Base-by-base conservation (phyloP, 1,140 invertebrate genomes). In the Drosophila tsacasi region DNA sequence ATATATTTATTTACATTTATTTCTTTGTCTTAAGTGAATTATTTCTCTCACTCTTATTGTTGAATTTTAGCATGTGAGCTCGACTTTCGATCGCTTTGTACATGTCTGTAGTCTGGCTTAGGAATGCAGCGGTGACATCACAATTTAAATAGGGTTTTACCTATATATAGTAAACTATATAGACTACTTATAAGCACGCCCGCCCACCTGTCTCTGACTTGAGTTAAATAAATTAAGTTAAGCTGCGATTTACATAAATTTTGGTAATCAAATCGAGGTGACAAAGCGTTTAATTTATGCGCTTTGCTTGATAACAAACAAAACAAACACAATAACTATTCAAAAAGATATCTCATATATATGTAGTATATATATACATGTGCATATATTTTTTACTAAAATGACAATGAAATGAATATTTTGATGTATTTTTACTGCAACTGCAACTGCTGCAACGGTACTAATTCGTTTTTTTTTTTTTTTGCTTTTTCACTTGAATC, bases 231-330 rank as follows among this genome's bases (percentile, higher is more conserved):
- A 72, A 73, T 76, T 66, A 76, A 59, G 39, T 39, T n/a, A 76
- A 54, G 39, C 32, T 27, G 32, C 46, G 46, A 76, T 77, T 77
- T 59, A 42, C 63, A 77, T 77, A 77, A 61, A 77, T 77, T 68
- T 61, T 37, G 54, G 35, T 77, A 55, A 77, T 77, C 49, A 65
- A 76, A 68, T 60, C 57, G 63, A 77, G 74, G 75, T 57, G 75
- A 77, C 74, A 77, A 77, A 57, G 74, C 39, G 57, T 77, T 44
- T 77, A 77, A 77, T 77, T 61, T 76, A 77, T 77, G 61, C 75
- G 46, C 27, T 17, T 39, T 23, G 52, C 35, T 65, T 49, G 17
- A 46, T 37, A 72, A 7, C 23, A 32, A n/a, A 66, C 21, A 35
- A 9, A 32, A 17, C 13, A 21, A 39, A n/a, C 35, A 49, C 21